Percentiles rank a stretch among this genome's conserved stretches.
Conservation (phyloP, 2,888 invertebrate genomes). For the Bembecia ichneumoniformis region DNA sequence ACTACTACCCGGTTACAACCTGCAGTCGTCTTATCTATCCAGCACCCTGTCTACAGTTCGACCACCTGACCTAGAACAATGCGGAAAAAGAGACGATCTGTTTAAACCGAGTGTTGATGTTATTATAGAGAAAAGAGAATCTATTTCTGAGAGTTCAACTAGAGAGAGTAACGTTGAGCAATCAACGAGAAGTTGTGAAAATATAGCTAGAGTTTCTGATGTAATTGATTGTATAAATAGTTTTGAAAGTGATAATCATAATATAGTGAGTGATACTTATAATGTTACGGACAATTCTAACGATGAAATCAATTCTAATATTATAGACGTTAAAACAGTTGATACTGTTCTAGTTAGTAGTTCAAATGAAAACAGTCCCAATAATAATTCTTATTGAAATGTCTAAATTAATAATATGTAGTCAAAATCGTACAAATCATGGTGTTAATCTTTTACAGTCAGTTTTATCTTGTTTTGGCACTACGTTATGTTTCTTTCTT, state of each 20-base stretch:
- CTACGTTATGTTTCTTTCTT: too few relatives aligned
- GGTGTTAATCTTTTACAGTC: too few relatives aligned
- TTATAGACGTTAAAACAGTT: slow-evolving; percentile 35
- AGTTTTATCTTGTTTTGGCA: too few relatives aligned
- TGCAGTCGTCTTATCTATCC: slow-evolving; percentile 59
- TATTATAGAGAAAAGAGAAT: slow-evolving; percentile 48
- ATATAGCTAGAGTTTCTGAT: slow-evolving; percentile 31
- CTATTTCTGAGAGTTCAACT: slow-evolving; percentile 19
- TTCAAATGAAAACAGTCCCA: slow-evolving; percentile 53
- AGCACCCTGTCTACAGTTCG: slow-evolving; percentile 67
- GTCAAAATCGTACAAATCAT: too few relatives aligned
- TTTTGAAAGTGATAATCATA: slow-evolving; percentile 23
- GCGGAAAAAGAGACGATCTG: slow-evolving; percentile 26
- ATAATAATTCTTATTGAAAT: slow-evolving; percentile 58
- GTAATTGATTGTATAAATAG: slow-evolving; percentile 32
- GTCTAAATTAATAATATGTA: not conserved
- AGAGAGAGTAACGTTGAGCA: slow-evolving; percentile 24
- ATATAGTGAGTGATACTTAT: slow-evolving; percentile 20
- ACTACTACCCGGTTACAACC: slow-evolving; percentile 72
- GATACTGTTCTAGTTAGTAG: slow-evolving; percentile 31
- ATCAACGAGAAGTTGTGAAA: slow-evolving; percentile 30
- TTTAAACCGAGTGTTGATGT: slow-evolving; percentile 49
- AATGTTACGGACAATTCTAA: slow-evolving; percentile 30
- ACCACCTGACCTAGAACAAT: slow-evolving; percentile 45
- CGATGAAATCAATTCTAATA: slow-evolving; percentile 61